A percentile compares a stretch with the other conserved stretches of the same genome.
Evolutionary conservation across 2,888 invertebrate genomes (phyloP).

Genomic region (Hylaea fasciaria): DNA sequence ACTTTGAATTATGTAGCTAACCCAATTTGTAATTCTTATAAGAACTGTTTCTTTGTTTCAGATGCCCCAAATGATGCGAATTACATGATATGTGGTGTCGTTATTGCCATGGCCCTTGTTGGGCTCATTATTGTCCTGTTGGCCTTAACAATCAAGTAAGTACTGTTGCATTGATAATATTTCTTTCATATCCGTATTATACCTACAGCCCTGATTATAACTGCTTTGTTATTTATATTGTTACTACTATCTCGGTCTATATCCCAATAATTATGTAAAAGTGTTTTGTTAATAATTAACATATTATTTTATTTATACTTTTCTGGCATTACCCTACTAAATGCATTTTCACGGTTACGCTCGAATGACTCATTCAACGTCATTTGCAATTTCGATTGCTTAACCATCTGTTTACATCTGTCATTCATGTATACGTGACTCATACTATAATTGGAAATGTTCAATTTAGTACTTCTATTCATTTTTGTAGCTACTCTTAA

Average conservation of each 20-base stretch:
- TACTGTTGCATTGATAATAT: slow-evolving; percentile 31
- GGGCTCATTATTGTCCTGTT: slow-evolving; percentile 91
- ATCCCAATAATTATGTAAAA: background rate
- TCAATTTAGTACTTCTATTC: too few species aligned
- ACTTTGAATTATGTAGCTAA: too few species aligned
- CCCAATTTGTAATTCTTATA: too few species aligned
- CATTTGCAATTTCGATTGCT: background rate
- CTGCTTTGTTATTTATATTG: slow-evolving; percentile 1
- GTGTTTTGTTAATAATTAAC: background rate
- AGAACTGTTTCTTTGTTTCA: slow-evolving; percentile 87
- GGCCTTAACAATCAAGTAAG: slow-evolving; percentile 92
- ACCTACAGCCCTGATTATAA: slow-evolving; percentile 1
- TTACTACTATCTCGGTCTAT: background rate
- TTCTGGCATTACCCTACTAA: too few species aligned
- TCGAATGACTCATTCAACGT: background rate
- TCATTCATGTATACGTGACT: too few species aligned
- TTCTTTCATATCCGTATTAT: background rate
- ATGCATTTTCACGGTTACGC: too few species aligned
- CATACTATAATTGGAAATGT: too few species aligned
- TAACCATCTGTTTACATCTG: too few species aligned
- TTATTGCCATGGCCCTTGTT: slow-evolving; percentile 93
- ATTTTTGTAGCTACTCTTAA: too few species aligned
- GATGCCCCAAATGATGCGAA: slow-evolving; percentile 93
- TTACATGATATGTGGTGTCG: slow-evolving; percentile 93
- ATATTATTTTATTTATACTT: too few species aligned